phyloP scores from a whole-genome alignment of 64 coral and sea anemone genomes.

The Porites lutea region DNA sequence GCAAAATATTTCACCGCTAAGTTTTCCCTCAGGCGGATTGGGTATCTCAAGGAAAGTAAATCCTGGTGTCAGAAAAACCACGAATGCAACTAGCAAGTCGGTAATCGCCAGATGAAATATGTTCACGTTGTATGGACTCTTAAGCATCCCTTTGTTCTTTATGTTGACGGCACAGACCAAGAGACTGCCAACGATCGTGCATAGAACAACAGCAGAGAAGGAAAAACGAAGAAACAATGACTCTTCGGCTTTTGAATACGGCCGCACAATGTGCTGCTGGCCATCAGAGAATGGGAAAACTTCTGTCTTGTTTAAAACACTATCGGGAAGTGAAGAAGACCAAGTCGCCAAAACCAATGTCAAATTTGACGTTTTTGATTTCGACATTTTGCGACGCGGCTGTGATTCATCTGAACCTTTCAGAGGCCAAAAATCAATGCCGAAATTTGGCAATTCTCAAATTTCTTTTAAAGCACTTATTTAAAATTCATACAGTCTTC shows the following conservation, averaged over 20 bases:
- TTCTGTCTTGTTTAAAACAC: not conserved
- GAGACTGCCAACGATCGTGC: constrained; percentile 39
- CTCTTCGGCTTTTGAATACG: not conserved
- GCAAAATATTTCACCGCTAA: constrained; percentile 52
- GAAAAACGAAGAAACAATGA: not conserved
- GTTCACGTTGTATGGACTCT: constrained; percentile 62
- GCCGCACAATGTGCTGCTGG: too few relatives aligned
- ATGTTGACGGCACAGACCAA: constrained; percentile 66
- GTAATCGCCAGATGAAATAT: constrained; percentile 75
- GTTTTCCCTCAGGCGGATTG: constrained; percentile 4
- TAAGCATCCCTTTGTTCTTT: constrained; percentile 59
- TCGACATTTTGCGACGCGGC: not conserved
- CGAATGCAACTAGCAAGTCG: constrained; percentile 46
- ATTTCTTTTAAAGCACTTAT: constrained; percentile 4
- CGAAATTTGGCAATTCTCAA: not conserved
- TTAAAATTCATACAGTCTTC: not conserved
- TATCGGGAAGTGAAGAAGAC: not conserved
- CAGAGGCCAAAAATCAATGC: not conserved
- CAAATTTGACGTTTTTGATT: not conserved
- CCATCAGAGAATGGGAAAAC: not conserved
- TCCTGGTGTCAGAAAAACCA: constrained; percentile 60
- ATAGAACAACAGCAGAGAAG: constrained; percentile 38
- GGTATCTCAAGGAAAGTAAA: constrained; percentile 51
- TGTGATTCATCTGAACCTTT: not conserved
- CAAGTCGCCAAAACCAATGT: not conserved